Evolutionary conservation across 2,888 invertebrate species (phyloP).

Genomic region (Azorinus chamasolen): DNA sequence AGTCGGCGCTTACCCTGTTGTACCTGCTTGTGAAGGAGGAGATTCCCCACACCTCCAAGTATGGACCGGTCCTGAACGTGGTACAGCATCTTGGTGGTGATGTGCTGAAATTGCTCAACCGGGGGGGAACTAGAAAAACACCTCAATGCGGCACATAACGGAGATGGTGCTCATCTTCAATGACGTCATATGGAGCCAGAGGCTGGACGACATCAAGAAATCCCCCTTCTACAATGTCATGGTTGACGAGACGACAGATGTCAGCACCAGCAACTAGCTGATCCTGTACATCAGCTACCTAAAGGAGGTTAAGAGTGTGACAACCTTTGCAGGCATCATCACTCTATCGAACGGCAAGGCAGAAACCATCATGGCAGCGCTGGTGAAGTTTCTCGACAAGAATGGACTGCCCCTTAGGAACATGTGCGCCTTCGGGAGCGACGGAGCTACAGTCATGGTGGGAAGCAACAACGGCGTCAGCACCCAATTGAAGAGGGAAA

Average conservation of each 20-base stretch:
- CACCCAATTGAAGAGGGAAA: slow-evolving; percentile 7
- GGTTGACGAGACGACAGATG: slow-evolving; percentile 56
- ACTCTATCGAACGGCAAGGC: slow-evolving; percentile 43
- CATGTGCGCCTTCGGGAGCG: slow-evolving; percentile 44
- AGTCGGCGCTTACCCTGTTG: not conserved
- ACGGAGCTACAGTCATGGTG: slow-evolving; percentile 54
- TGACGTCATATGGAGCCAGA: slow-evolving; percentile 7
- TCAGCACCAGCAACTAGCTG: slow-evolving; percentile 32
- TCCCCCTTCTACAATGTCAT: slow-evolving; percentile 32
- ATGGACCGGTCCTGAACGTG: not conserved
- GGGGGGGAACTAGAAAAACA: too few species aligned
- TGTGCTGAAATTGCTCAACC: not conserved
- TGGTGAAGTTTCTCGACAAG: slow-evolving; percentile 10
- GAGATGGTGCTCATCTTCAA: slow-evolving; percentile 16
- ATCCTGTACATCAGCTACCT: slow-evolving; percentile 34
- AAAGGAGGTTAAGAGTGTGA: slow-evolving; percentile 19
- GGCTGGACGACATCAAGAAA: not conserved
- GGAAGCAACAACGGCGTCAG: slow-evolving; percentile 38
- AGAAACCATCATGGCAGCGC: slow-evolving; percentile 21
- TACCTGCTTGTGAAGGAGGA: not conserved
- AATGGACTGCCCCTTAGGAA: slow-evolving; percentile 13
- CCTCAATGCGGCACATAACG: slow-evolving; percentile 29
- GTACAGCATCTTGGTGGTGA: not conserved
- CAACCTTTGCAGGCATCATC: slow-evolving; percentile 14
- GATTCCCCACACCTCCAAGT: not conserved